Evolutionary conservation across 2,113 vertebrate species (phyloP).

Genomic region (Centropristis striata): DNA sequence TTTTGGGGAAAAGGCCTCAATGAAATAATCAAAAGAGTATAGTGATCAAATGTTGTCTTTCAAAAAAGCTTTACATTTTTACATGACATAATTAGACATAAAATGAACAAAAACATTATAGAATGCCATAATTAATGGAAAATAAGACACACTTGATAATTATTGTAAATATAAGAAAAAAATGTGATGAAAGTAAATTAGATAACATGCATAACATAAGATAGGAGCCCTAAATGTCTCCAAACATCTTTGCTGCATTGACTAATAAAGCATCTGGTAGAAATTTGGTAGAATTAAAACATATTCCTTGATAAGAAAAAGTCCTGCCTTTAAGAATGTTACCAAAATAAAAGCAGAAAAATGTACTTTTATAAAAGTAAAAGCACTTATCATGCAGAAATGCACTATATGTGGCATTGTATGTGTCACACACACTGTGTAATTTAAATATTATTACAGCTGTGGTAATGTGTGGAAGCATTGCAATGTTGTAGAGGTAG

Average conservation of each 20-base stretch:
- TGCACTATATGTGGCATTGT: not conserved
- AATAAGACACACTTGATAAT: too few relatives aligned
- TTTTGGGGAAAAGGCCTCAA: not conserved
- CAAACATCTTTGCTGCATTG: not conserved
- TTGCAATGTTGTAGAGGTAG: not conserved
- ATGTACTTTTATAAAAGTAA: not conserved
- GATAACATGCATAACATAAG: too few relatives aligned
- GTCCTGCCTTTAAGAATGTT: not conserved
- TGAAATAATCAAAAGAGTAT: not conserved
- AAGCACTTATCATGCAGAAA: not conserved
- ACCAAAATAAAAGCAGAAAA: not conserved
- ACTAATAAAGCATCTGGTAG: not conserved
- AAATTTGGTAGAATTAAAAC: not conserved
- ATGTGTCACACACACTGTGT: not conserved
- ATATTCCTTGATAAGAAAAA: not conserved
- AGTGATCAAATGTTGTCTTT: not conserved
- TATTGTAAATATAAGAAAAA: too few relatives aligned
- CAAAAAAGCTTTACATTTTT: too few relatives aligned
- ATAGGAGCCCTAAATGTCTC: not conserved
- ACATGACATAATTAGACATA: too few relatives aligned
- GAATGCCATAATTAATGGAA: too few relatives aligned
- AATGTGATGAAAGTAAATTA: too few relatives aligned
- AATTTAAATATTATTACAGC: not conserved
- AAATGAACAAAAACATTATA: too few relatives aligned
- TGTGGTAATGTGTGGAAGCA: not conserved